A percentile compares a stretch with the other conserved stretches of the same genome.
These are phyloP conservation scores for Busseola fusca DNA, from an alignment of 2,888 invertebrate genomes.

Conservation along the genomic window DNA sequence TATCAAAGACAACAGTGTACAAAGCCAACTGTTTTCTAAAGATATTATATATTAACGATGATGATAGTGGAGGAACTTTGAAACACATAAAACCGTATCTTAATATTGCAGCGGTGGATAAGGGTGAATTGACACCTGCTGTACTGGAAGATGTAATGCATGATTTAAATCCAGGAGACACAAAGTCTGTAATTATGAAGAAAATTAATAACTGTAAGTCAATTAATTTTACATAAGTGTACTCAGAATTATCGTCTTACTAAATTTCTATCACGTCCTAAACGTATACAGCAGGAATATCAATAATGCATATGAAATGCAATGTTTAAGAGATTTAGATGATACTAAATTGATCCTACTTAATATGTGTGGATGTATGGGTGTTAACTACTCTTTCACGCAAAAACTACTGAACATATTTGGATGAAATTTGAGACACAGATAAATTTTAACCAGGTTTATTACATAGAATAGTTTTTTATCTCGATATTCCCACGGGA, in stretches of 20 bases:
- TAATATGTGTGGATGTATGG: no score
- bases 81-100: neutral
- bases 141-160: conserved; percentile 31
- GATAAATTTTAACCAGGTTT: no score
- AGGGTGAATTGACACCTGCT: conserved; percentile 21
- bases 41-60: neutral
- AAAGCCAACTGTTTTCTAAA: neutral
- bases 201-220: conserved; percentile 37
- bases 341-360: neutral
- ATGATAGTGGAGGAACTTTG: no score
- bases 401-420: no score
- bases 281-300: neutral
- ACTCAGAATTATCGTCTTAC: neutral
- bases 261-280: neutral
- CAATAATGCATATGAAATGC: neutral
- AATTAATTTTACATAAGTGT: neutral
- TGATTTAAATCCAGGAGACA: conserved; percentile 17
- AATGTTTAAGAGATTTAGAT: neutral
- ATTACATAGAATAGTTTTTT: no score
- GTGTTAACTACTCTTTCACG: no score
- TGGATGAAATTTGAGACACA: no score
- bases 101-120: conserved; percentile 33
- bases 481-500: no score
- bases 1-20: neutral
- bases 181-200: conserved; percentile 28